Evolutionary conservation across 2,113 vertebrate species (phyloP).

Genomic region (Pardalotus punctatus): DNA sequence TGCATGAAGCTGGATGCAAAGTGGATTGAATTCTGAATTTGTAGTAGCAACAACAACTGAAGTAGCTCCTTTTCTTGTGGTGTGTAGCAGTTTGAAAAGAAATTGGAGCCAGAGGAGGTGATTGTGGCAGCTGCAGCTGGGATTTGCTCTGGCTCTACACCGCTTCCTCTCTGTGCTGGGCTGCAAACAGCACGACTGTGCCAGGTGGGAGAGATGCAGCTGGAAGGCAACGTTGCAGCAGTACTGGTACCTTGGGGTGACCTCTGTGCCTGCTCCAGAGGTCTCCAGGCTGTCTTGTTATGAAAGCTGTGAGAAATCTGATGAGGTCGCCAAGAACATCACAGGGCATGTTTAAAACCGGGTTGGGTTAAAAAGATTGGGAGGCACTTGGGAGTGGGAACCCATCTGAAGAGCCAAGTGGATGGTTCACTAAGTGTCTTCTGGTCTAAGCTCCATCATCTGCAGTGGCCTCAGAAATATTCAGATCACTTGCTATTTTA

Average conservation of each 20-base stretch:
- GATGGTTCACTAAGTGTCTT: neutral
- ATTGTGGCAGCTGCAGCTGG: rapidly evolving
- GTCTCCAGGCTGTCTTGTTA: neutral
- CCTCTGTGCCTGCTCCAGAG: neutral
- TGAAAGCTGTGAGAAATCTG: neutral
- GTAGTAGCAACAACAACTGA: neutral
- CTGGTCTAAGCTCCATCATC: neutral
- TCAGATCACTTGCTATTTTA: neutral
- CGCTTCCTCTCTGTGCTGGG: neutral
- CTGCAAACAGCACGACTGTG: rapidly evolving
- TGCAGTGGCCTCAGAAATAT: neutral
- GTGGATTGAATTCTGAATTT: neutral
- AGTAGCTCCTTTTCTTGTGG: neutral
- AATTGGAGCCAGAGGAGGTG: neutral
- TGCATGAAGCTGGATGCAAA: neutral
- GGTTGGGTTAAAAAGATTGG: neutral
- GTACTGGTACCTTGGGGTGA: neutral
- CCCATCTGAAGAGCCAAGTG: neutral
- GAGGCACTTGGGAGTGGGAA: neutral
- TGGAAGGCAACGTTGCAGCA: neutral
- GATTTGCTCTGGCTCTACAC: neutral
- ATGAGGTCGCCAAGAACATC: neutral
- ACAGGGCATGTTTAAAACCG: neutral
- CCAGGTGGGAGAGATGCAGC: neutral
- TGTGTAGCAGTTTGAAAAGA: neutral